phyloP scores from a whole-genome alignment of 2,797 vertebrate genomes.

The Rhinella marina region DNA sequence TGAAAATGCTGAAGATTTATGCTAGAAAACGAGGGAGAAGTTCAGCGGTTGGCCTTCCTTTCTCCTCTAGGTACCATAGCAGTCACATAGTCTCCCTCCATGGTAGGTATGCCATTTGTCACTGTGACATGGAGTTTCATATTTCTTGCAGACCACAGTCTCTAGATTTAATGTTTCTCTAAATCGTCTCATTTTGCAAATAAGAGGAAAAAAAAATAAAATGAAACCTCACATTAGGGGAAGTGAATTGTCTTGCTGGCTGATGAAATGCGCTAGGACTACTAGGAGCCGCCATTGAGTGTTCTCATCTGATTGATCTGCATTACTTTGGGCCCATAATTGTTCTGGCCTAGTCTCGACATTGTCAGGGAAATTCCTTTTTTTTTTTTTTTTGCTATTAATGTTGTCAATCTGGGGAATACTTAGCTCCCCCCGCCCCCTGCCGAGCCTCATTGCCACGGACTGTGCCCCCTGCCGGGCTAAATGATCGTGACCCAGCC shows the following conservation, averaged over 20 bases:
- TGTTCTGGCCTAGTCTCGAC: conserved; percentile 33
- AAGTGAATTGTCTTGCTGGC: neutral
- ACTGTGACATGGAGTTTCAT: neutral
- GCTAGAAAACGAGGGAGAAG: too few species aligned
- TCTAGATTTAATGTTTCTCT: neutral
- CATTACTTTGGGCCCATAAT: conserved; percentile 44
- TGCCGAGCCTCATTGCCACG: conserved; percentile 13
- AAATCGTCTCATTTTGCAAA: neutral
- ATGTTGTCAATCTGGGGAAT: conserved; percentile 52
- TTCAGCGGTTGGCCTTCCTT: too few species aligned
- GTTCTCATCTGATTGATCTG: conserved; percentile 23
- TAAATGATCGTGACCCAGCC: conserved; percentile 58
- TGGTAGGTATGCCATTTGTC: too few species aligned
- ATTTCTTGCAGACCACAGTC: neutral
- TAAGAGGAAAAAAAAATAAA: neutral
- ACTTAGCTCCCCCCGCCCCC: conserved; percentile 41
- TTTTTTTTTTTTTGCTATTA: conserved; percentile 46
- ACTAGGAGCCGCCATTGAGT: conserved; percentile 3
- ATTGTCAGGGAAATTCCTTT: conserved; percentile 41
- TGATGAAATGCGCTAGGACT: neutral
- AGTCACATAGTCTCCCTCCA: too few species aligned
- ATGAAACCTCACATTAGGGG: neutral
- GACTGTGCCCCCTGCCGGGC: conserved; percentile 46
- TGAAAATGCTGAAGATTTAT: too few species aligned
- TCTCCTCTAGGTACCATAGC: too few species aligned